phyloP scores from a whole-genome alignment of 2,888 invertebrate species.

The Drosophila mayaguana region DNA sequence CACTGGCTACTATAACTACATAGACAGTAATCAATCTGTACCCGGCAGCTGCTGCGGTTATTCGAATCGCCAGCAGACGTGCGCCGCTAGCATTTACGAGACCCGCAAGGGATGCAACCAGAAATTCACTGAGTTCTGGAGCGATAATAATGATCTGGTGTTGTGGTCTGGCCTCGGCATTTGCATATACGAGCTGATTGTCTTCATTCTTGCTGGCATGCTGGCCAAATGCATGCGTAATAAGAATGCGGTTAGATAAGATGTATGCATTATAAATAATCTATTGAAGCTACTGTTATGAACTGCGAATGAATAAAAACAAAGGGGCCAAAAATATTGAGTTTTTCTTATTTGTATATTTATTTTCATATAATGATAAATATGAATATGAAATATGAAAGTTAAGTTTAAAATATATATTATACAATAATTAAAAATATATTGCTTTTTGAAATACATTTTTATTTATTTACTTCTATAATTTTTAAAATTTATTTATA shows the following conservation, averaged over 20 bases:
- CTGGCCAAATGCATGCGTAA: slow-evolving; percentile 91
- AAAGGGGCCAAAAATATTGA: neutral
- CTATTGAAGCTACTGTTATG: neutral
- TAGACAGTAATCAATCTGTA: slow-evolving; percentile 4
- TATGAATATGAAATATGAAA: too few relatives aligned
- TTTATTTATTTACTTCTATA: neutral
- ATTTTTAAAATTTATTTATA: neutral
- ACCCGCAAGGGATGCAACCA: slow-evolving; percentile 57
- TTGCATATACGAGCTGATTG: slow-evolving; percentile 89
- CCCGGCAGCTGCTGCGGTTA: slow-evolving; percentile 78
- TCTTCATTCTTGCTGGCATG: slow-evolving; percentile 92
- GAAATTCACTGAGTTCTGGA: slow-evolving; percentile 83
- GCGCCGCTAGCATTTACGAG: slow-evolving; percentile 36
- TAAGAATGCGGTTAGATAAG: slow-evolving; percentile 30
- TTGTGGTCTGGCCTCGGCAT: slow-evolving; percentile 89
- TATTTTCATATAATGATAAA: too few relatives aligned
- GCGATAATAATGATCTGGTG: slow-evolving; percentile 84
- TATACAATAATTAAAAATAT: neutral
- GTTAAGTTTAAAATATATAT: neutral
- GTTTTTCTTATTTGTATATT: neutral
- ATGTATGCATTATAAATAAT: too few relatives aligned
- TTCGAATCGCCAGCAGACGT: slow-evolving; percentile 32
- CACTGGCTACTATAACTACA: slow-evolving; percentile 48
- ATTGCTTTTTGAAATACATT: too few relatives aligned
- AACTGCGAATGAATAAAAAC: neutral